Evolutionary conservation across 2,888 invertebrate genomes (phyloP).

Genomic region (Hyles lineata): DNA sequence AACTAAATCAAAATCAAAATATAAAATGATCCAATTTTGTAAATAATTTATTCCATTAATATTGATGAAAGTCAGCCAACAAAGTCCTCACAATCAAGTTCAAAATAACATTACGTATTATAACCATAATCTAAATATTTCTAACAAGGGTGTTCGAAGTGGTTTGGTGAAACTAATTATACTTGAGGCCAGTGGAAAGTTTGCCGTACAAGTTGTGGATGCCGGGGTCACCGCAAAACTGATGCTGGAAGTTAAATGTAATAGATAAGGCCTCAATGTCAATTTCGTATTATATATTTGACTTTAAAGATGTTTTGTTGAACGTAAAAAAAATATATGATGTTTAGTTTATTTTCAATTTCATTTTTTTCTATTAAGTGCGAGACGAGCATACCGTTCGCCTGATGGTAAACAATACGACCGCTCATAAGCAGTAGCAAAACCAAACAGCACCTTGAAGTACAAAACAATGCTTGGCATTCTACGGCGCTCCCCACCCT

Average conservation of each 20-base stretch:
- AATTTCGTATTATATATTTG: neutral
- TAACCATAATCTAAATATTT: neutral
- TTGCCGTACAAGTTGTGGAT: neutral
- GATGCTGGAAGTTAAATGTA: conserved; percentile 1
- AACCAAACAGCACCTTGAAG: no score
- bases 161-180: conserved; percentile 17
- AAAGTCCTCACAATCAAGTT: neutral
- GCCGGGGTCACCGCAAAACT: neutral
- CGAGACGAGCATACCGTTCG: no score
- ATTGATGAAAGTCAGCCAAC: neutral
- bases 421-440: no score
- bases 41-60: no score
- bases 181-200: conserved; percentile 4
- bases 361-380: no score
- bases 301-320: neutral
- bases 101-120: neutral
- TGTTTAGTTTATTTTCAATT: no score
- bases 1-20: no score
- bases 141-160: neutral
- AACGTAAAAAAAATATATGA: no score
- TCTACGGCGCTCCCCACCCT: no score
- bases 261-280: neutral
- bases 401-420: no score
- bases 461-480: no score
- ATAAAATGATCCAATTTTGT: no score